A percentile compares a stretch with the other conserved stretches of the same genome.
phyloP scores from a whole-genome alignment of 2,797 vertebrate genomes.

The Lemur catta region DNA sequence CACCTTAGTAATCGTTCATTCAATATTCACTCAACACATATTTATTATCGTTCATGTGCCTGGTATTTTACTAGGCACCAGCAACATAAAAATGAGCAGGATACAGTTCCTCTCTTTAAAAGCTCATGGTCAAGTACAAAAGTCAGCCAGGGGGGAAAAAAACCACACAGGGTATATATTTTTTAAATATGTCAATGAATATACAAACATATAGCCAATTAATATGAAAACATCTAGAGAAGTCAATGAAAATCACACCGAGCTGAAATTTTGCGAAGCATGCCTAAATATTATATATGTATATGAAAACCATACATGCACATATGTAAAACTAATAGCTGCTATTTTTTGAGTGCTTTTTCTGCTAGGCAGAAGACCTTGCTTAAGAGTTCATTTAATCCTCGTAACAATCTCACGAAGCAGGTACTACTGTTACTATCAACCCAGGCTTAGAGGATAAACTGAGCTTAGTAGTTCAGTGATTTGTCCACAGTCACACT shows the following conservation, averaged over 20 bases:
- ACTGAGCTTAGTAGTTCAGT: not conserved
- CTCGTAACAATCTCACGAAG: not conserved
- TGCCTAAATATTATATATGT: not conserved
- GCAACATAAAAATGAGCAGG: not conserved
- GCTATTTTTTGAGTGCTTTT: not conserved
- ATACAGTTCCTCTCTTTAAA: not conserved
- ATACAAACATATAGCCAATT: not conserved
- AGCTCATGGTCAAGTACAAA: not conserved
- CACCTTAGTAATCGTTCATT: not conserved
- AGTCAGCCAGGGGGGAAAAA: not conserved
- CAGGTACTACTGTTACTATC: not conserved
- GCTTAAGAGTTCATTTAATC: not conserved
- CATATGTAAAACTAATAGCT: not conserved
- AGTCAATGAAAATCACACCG: not conserved
- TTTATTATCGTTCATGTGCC: not conserved
- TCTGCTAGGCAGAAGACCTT: not conserved
- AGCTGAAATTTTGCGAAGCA: not conserved
- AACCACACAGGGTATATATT: not conserved
- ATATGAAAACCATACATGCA: not conserved
- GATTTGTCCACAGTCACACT: not conserved
- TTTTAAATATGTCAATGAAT: not conserved
- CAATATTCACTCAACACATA: not conserved
- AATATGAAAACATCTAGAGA: conserved; percentile 9
- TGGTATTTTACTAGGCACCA: not conserved
- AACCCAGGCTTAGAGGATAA: not conserved